These are phyloP conservation scores for Naso thynnoides DNA, from an alignment of 2,797 vertebrate genomes.

Conservation along the genomic window DNA sequence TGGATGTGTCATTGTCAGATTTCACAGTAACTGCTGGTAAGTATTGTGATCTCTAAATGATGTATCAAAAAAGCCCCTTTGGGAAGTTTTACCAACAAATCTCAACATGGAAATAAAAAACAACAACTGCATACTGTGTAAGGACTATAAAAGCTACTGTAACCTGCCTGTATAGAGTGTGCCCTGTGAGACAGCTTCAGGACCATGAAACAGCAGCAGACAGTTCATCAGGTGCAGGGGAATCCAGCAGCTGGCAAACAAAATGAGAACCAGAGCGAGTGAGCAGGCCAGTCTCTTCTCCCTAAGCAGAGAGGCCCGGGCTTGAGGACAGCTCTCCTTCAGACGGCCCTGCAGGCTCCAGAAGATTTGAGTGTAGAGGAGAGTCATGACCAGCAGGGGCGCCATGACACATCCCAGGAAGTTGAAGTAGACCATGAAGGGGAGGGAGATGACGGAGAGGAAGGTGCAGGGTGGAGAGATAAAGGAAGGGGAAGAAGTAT, in stretches of 20 bases:
- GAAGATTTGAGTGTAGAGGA: slow-evolving; percentile 87
- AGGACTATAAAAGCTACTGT: not conserved
- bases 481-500: slow-evolving; percentile 17
- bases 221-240: slow-evolving; percentile 89
- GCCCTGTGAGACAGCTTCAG: slow-evolving; percentile 13
- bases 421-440: slow-evolving; percentile 90
- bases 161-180: slow-evolving; percentile 74
- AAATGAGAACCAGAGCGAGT: slow-evolving; percentile 86
- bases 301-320: slow-evolving; percentile 80
- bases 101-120: not conserved
- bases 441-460: slow-evolving; percentile 79
- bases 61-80: not conserved
- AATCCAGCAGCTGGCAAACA: slow-evolving; percentile 89
- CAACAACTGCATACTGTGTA: not conserved
- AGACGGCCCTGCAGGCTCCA: slow-evolving; percentile 83
- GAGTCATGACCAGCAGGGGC: slow-evolving; percentile 86
- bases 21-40: slow-evolving; percentile 2
- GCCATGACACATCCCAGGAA: slow-evolving; percentile 86
- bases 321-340: slow-evolving; percentile 61
- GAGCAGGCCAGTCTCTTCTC: slow-evolving; percentile 88
- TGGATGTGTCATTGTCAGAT: not conserved
- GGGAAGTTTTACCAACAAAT: not conserved
- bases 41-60: not conserved
- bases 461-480: slow-evolving; percentile 75
- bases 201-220: slow-evolving; percentile 71